phyloP scores from a whole-genome alignment of 1,140 invertebrate species.

The Prorops nasuta region DNA sequence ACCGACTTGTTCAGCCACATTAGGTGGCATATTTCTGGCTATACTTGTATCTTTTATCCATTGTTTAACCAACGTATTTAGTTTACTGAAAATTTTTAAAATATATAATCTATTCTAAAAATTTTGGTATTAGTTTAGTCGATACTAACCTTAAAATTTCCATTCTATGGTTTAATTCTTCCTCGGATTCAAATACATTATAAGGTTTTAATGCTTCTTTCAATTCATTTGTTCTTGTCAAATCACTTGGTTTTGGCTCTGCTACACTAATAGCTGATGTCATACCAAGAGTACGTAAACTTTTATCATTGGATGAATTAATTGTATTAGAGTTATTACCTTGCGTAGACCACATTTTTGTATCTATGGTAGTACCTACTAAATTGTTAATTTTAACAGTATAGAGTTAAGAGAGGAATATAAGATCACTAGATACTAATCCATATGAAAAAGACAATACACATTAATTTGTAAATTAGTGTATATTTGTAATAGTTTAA shows the following conservation, averaged over 20 bases:
- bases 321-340: conserved; percentile 29
- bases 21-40: conserved; percentile 84
- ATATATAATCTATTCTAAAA: no score
- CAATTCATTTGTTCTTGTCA: conserved; percentile 79
- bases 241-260: conserved; percentile 81
- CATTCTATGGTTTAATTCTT: conserved; percentile 87
- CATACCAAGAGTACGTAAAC: conserved; percentile 72
- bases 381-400: background rate
- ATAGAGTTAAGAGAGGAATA: background rate
- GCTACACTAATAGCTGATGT: conserved; percentile 91
- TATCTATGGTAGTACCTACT: background rate
- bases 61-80: conserved; percentile 85
- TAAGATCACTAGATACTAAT: background rate
- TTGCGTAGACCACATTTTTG: conserved; percentile 44
- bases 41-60: conserved; percentile 91
- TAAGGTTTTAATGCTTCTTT: conserved; percentile 80
- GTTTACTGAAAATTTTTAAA: conserved; percentile 63
- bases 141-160: conserved; percentile 64
- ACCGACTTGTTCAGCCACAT: conserved; percentile 82
- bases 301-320: conserved; percentile 29
- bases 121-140: no score
- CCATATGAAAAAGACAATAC: conserved; percentile 1
- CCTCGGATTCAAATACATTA: conserved; percentile 89
- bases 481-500: background rate
- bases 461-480: background rate